Conservation (phyloP, 2,888 invertebrate species). For the Macaria liturata region DNA sequence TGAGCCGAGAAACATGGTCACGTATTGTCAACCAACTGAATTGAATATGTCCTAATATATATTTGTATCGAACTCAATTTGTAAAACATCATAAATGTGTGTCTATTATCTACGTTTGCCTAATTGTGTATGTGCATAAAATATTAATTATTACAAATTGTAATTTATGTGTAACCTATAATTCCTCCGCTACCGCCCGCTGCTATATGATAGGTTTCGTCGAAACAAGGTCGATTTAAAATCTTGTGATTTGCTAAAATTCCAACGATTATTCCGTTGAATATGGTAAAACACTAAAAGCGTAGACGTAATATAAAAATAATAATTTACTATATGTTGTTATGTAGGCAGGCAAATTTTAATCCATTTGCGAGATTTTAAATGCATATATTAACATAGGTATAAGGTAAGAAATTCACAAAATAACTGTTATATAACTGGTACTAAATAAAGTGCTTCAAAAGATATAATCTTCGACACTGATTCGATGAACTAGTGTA, state of each 20-base stretch:
- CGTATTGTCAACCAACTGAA: slow-evolving; percentile 1
- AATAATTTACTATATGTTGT: too few relatives aligned
- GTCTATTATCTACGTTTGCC: background rate
- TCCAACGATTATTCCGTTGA: background rate
- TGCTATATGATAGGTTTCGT: slow-evolving; percentile 1
- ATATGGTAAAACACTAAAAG: too few relatives aligned
- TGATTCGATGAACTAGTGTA: slow-evolving; percentile 17
- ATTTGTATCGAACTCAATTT: too few relatives aligned
- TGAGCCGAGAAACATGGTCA: slow-evolving; percentile 43
- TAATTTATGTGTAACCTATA: background rate
- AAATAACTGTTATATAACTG: too few relatives aligned
- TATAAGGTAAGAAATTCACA: slow-evolving; percentile 1
- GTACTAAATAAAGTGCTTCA: background rate
- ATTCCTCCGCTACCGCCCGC: slow-evolving; percentile 3
- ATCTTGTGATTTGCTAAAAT: background rate
- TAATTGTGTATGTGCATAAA: slow-evolving; percentile 2
- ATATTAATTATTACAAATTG: slow-evolving; percentile 5
- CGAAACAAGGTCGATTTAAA: background rate
- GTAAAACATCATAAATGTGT: too few relatives aligned
- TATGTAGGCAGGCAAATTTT: too few relatives aligned
- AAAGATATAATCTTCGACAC: slow-evolving; percentile 6
- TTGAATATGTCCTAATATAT: too few relatives aligned
- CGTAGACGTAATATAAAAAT: too few relatives aligned
- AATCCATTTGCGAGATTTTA: background rate
- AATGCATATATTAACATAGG: background rate